A percentile compares a stretch with the other conserved stretches of the same genome.
Evolutionary conservation across 2,113 vertebrate genomes (phyloP).

Genomic region (Calidris pygmaea): DNA sequence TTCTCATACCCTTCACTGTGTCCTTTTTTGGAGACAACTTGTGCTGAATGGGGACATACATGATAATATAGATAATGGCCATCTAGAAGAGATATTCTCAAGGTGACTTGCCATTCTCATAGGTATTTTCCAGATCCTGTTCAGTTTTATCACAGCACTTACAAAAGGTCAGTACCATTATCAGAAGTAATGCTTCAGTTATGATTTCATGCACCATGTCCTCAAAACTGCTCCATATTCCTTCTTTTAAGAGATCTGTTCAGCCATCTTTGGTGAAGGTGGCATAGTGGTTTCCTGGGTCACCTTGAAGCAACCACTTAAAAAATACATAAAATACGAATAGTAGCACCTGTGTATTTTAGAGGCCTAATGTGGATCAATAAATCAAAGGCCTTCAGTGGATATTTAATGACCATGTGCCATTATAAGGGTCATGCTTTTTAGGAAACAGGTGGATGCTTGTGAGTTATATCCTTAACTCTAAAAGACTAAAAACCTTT

Average conservation of each 20-base stretch:
- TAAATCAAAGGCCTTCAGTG: neutral
- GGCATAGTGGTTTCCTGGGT: neutral
- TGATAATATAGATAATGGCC: neutral
- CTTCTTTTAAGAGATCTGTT: neutral
- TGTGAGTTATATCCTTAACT: neutral
- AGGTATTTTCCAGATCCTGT: neutral
- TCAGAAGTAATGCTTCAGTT: neutral
- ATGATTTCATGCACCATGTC: conserved; percentile 28
- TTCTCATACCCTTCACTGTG: neutral
- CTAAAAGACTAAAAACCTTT: neutral
- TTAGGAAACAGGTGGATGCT: neutral
- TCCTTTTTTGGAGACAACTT: neutral
- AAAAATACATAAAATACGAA: neutral
- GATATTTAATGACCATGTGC: neutral
- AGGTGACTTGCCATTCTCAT: neutral
- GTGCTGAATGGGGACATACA: neutral
- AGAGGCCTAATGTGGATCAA: neutral
- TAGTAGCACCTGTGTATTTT: neutral
- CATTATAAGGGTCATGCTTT: neutral
- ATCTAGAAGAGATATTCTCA: neutral
- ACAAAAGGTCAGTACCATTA: conserved; percentile 25
- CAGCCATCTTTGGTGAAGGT: neutral
- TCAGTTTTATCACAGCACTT: conserved; percentile 5
- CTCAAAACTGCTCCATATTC: conserved; percentile 1
- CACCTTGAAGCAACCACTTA: neutral